Conservation (phyloP, 2,888 invertebrate species). For the Panzeria rudis region DNA sequence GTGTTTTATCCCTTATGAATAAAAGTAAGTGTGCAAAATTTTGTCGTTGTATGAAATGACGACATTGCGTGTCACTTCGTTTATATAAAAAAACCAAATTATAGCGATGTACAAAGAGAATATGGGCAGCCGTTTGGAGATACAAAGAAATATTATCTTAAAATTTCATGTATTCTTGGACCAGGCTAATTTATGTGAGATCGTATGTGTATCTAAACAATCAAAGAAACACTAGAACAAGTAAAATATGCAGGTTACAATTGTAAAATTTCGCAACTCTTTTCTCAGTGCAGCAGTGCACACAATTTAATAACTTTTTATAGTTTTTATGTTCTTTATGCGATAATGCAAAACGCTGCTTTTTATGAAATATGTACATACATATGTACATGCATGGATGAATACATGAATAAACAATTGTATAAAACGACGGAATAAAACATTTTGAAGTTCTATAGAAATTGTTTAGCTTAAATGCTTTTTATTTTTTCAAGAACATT, state of each 20-base stretch:
- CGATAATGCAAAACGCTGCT: slow-evolving; percentile 32
- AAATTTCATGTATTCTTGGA: no score
- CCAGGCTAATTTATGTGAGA: not conserved
- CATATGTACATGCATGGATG: not conserved
- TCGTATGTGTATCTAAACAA: slow-evolving; percentile 18
- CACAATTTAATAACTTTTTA: slow-evolving; percentile 61
- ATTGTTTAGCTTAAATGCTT: not conserved
- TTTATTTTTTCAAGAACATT: not conserved
- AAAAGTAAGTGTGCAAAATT: no score
- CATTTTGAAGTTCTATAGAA: not conserved
- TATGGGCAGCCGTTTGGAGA: no score
- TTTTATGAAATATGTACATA: slow-evolving; percentile 6
- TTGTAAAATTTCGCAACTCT: slow-evolving; percentile 50
- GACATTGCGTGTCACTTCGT: no score
- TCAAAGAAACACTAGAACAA: slow-evolving; percentile 38
- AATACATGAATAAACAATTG: slow-evolving; percentile 20
- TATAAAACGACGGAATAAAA: not conserved
- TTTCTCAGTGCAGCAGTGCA: slow-evolving; percentile 55
- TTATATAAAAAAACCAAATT: no score
- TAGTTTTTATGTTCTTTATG: slow-evolving; percentile 45
- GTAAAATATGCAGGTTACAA: slow-evolving; percentile 61
- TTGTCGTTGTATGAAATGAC: no score
- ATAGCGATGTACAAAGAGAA: no score
- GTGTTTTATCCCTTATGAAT: no score
- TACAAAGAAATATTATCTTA: no score